Evolutionary conservation across 1,140 invertebrate species (phyloP), one percentile per base, ranked within the genome.

Genomic region (Nasonia vitripennis): DNA sequence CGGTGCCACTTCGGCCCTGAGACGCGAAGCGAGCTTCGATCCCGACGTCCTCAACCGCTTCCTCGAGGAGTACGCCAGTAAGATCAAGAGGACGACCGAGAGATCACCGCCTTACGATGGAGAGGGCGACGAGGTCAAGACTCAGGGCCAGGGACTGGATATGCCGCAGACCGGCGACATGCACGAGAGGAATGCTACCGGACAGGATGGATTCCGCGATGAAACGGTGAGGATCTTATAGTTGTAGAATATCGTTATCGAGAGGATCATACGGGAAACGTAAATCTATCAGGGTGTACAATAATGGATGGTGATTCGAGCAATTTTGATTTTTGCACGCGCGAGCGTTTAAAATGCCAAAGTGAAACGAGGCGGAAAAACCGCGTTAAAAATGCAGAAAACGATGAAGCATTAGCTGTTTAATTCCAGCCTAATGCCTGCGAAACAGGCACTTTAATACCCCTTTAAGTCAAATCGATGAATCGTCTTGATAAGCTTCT

Each of bases 1-100:
- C 1, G 4, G 10, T 10, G 31, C 68, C 0, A 9, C n/a, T n/a
- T 70, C 68, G 2, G n/a, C 17, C 4, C 5, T 14, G 0, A 73
- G 62, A n/a, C 34, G 34, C 17, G 81, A 80, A 1, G 11, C 45
- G 0, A 31, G 20, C 20, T 93, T 93, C 78, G 92, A 93, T 89
- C 92, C 94, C 0, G 94, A 94, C 37, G 93, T 94, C 34, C 87
- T 95, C 41, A 94, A 95, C 81, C 94, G 95, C 87, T 95, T 95
- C 87, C 92, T 95, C 55, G 92, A 94, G 83, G 93, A 94, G 34
- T 95, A 95, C 87, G 92, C 94, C 1, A 95, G 93, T n/a, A 95
- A 95, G 89, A 91, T 95, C 3, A 93, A 91, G 86, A 89, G 89
- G 17, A 92, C 91, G 6, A 92, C 91, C 4, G 92, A 92, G 17